Evolutionary conservation across 2,888 invertebrate genomes (phyloP).

Genomic region (Deroplatys truncata): DNA sequence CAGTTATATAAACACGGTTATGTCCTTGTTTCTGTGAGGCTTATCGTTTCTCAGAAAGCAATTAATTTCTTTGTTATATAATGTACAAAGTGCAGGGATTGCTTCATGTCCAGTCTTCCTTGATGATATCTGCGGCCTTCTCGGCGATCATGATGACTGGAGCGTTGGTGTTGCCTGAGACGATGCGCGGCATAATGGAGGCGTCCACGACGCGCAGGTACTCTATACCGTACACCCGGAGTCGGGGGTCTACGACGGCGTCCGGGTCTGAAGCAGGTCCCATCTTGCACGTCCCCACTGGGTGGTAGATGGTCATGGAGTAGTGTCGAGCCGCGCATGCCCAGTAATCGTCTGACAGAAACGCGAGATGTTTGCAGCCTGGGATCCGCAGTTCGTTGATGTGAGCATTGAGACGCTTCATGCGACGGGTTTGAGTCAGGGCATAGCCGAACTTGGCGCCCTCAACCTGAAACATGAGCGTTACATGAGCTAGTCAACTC

Average conservation of each 20-base stretch:
- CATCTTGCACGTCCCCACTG: conserved; percentile 73
- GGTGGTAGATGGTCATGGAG: conserved; percentile 77
- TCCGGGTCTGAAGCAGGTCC: conserved; percentile 52
- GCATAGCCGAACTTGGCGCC: conserved; percentile 66
- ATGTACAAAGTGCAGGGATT: background rate
- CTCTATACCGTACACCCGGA: conserved; percentile 63
- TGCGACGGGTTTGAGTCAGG: conserved; percentile 56
- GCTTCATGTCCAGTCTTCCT: conserved; percentile 57
- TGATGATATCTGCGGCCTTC: conserved; percentile 77
- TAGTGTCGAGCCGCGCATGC: conserved; percentile 68
- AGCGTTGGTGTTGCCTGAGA: conserved; percentile 77
- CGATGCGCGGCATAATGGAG: conserved; percentile 77
- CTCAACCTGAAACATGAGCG: conserved; percentile 55
- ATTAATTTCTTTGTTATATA: background rate
- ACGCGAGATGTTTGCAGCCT: conserved; percentile 58
- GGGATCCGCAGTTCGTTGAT: conserved; percentile 62
- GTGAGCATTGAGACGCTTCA: conserved; percentile 57
- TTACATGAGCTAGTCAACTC: no score
- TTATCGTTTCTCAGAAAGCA: background rate
- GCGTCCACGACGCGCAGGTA: conserved; percentile 74
- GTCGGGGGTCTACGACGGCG: conserved; percentile 60
- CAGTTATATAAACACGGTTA: no score
- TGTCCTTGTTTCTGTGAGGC: no score
- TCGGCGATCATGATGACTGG: conserved; percentile 82
- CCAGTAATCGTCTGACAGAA: conserved; percentile 70